Evolutionary conservation across 2,888 invertebrate species (phyloP), one percentile per base, ranked within the genome.

Genomic region (Amphimallon solstitiale): DNA sequence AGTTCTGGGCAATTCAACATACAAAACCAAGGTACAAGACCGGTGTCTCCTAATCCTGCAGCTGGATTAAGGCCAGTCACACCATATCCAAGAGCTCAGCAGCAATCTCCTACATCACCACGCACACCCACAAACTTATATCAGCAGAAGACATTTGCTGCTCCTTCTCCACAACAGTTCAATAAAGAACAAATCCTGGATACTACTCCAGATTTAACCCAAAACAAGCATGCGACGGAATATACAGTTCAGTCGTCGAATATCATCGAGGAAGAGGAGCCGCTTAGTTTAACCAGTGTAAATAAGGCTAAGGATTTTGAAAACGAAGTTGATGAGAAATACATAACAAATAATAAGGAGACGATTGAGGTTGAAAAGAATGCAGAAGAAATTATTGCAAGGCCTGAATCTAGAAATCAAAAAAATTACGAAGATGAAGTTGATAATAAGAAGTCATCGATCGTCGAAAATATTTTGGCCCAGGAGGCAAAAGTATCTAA

Each of bases 141-240:
- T 12, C 82, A 84, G 70, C 86, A 85, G 77, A 79, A 84, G 66
- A 83, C 85, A 12, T 83, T 84, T 75, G 80, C 84, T 73, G 80
- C 81, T 69, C 70, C 83, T 64, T 82, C 81, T 74, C 51, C 68
- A 7, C n/a, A n/a, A n/a, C 67, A 65, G 63, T 48, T 59, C 40
- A 59, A 51, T 12, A 61, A 78, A 77, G 76, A 77, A 63, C 76
- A 76, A 77, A 78, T 77, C 71, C 76, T 79, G 78, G 78, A 79
- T 76, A 74, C 78, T 23, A 65, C 81, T 75, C 72, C 81, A 79
- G 63, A 82, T 77, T 71, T 71, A 72, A 35, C 70, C 74, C 71
- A 81, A 78, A 78, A 81, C 75, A 74, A 85, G 45, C 40, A 67
- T 63, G 67, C 48, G 5, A n/a, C 37, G 48, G 68, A 66, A 45